phyloP scores from a whole-genome alignment of 2,797 vertebrate genomes.

The Toxotes lorentzi region DNA sequence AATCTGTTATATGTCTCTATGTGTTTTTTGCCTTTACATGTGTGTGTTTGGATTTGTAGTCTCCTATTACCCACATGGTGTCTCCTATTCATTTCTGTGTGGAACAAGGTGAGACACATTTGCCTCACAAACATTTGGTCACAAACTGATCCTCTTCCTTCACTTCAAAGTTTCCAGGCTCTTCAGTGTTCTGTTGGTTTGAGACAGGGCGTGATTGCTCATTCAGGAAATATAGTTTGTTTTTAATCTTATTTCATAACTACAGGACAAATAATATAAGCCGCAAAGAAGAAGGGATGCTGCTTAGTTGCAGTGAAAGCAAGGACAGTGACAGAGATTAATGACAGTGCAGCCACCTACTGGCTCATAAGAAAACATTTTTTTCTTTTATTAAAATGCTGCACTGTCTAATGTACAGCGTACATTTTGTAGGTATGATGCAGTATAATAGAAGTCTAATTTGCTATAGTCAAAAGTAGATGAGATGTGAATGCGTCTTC shows the following conservation, averaged over 20 bases:
- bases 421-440: neutral
- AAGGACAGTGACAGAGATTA: neutral
- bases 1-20: neutral
- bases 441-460: neutral
- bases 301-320: neutral
- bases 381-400: neutral
- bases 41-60: neutral
- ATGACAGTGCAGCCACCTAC: neutral
- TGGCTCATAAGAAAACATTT: neutral
- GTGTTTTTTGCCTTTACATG: neutral
- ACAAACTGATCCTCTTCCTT: neutral
- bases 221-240: neutral
- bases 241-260: conserved; percentile 1
- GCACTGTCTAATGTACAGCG: neutral
- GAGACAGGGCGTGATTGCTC: neutral
- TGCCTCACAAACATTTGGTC: no score
- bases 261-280: neutral
- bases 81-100: neutral
- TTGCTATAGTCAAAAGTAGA: neutral
- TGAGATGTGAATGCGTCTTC: neutral
- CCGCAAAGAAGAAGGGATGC: neutral
- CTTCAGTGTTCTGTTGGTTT: neutral
- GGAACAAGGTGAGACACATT: neutral
- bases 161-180: neutral
- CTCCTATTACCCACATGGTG: no score